These are phyloP conservation scores for Yasuhikotakia modesta DNA, from an alignment of 2,797 vertebrate genomes.

Conservation along the genomic window DNA sequence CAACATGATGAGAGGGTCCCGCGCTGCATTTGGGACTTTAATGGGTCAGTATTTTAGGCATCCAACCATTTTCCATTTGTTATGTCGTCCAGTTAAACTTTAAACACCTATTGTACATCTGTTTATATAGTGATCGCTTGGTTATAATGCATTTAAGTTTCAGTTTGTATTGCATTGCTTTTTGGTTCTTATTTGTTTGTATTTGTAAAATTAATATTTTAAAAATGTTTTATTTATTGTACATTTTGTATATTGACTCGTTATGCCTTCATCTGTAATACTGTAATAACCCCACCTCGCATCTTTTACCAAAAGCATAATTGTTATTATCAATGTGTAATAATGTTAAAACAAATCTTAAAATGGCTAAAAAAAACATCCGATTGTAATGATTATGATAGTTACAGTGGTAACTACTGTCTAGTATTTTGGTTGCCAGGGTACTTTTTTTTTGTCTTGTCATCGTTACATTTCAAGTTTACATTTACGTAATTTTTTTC, in stretches of 20 bases:
- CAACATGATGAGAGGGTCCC: constrained; percentile 56
- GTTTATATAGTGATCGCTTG: not conserved
- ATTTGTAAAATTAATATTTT: not conserved
- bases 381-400: not conserved
- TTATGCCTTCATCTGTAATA: no score
- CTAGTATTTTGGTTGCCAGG: not conserved
- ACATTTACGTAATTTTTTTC: not conserved
- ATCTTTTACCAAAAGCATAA: no score
- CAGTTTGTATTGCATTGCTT: not conserved
- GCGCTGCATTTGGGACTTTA: constrained; percentile 60
- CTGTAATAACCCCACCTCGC: no score
- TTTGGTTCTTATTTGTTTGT: not conserved
- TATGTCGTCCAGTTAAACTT: not conserved
- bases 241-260: no score
- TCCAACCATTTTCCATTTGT: not conserved
- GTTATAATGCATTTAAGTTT: not conserved
- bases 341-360: not conserved
- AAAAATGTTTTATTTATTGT: not conserved
- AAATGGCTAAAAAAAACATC: not conserved
- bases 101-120: not conserved
- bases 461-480: not conserved
- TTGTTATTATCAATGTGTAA: no score
- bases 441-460: not conserved
- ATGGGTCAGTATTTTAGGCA: constrained; percentile 65
- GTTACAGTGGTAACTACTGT: not conserved